Evolutionary conservation across 1,140 invertebrate genomes (phyloP).

Genomic region (Ptiloglossa arizonensis): DNA sequence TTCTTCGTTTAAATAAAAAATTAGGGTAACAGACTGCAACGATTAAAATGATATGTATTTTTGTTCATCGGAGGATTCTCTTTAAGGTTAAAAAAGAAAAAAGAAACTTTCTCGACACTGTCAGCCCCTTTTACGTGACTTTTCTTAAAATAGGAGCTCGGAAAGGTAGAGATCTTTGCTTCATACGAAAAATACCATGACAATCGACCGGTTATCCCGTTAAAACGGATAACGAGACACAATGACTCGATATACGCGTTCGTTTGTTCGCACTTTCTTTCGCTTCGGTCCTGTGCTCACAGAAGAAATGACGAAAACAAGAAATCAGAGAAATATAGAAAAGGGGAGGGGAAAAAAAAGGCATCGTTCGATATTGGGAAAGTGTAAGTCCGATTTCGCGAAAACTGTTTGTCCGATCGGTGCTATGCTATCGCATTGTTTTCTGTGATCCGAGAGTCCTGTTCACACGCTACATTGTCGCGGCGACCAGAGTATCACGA

Average conservation of each 20-base stretch:
- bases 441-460: background rate
- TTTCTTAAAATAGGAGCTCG: too few relatives aligned
- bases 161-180: background rate
- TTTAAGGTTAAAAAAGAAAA: background rate
- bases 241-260: background rate
- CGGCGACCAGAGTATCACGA: slow-evolving; percentile 11
- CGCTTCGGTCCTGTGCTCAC: too few relatives aligned
- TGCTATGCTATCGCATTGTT: background rate
- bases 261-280: background rate
- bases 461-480: background rate
- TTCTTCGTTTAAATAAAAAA: background rate
- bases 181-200: background rate
- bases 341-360: background rate
- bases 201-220: background rate
- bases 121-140: too few relatives aligned
- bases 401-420: background rate
- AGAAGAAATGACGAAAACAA: background rate
- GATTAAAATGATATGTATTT: background rate
- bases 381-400: background rate
- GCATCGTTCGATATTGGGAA: background rate
- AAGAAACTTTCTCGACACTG: too few relatives aligned
- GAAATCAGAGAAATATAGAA: background rate
- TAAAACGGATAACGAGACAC: background rate
- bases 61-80: background rate
- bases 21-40: background rate